Conservation (phyloP, 2,888 invertebrate genomes). For the Odontothrips loti region DNA sequence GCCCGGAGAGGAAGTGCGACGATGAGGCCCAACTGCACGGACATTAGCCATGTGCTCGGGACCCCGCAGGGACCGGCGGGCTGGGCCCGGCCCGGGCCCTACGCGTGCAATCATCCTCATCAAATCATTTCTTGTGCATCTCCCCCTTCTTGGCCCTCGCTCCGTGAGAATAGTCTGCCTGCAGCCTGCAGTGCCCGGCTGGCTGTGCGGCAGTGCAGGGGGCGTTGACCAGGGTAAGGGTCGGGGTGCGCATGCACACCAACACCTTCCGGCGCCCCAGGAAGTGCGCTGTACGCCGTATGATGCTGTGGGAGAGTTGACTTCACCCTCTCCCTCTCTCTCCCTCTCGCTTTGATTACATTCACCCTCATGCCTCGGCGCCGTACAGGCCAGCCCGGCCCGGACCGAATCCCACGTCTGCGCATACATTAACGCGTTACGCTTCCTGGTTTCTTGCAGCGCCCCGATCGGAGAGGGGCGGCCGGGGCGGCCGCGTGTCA, state of each 20-base stretch:
- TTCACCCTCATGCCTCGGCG: conserved; percentile 8
- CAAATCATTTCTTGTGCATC: conserved; percentile 26
- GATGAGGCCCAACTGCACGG: background rate
- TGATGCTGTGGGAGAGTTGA: conserved; percentile 4
- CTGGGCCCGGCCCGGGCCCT: background rate
- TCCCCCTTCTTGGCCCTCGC: background rate
- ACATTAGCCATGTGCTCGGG: background rate
- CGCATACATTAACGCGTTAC: conserved; percentile 3
- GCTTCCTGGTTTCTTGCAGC: conserved; percentile 14
- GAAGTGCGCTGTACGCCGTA: background rate
- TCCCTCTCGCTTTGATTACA: background rate
- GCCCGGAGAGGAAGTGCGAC: background rate
- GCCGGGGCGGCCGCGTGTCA: no score
- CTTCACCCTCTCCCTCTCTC: background rate
- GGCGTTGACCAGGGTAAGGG: background rate
- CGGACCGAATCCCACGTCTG: background rate
- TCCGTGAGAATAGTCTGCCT: conserved; percentile 13
- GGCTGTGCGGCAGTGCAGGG: background rate
- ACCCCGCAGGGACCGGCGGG: no score
- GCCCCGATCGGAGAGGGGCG: background rate
- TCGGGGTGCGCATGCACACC: background rate
- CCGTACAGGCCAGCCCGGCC: background rate
- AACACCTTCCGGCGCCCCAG: conserved; percentile 5
- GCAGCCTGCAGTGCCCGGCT: background rate
- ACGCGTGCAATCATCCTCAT: conserved; percentile 13